A percentile compares a stretch with the other conserved stretches of the same genome.
These are phyloP conservation scores for Actinopyga echinites DNA, from an alignment of 53 echinoderm and acorn worm species.

Conservation along the genomic window DNA sequence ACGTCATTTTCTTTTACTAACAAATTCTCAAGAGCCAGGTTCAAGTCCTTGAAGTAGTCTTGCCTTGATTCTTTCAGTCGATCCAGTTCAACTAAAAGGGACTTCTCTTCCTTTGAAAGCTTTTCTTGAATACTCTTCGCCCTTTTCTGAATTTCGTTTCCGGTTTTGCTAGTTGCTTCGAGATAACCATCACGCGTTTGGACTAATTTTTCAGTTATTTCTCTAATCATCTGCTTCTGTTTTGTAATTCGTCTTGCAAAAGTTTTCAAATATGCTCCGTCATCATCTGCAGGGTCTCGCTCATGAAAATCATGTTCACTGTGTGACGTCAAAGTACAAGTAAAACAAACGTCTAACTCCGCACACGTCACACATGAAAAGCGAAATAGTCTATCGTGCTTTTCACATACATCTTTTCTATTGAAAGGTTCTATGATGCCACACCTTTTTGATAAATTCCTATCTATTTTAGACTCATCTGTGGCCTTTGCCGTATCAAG, in stretches of 20 bases:
- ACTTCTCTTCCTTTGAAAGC: background rate
- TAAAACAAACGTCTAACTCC: slow-evolving; percentile 7
- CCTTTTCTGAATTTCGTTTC: background rate
- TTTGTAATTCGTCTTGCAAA: background rate
- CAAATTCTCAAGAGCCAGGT: slow-evolving; percentile 4
- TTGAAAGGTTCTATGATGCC: too few species aligned
- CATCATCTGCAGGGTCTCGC: background rate
- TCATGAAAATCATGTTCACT: slow-evolving; percentile 1
- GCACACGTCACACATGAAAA: background rate
- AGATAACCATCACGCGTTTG: slow-evolving; percentile 5
- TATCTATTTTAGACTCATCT: too few species aligned
- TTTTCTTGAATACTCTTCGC: background rate
- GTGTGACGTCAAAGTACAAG: background rate
- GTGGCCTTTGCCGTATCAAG: too few species aligned
- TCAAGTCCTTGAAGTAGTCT: slow-evolving; percentile 15
- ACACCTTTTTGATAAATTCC: too few species aligned
- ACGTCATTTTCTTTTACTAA: background rate
- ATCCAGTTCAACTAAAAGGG: slow-evolving; percentile 1
- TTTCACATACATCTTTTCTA: background rate
- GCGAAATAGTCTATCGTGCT: background rate
- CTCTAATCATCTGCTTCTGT: background rate
- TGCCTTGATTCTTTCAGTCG: background rate
- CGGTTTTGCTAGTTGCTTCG: background rate
- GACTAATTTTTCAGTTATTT: slow-evolving; percentile 13
- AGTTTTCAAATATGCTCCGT: background rate